Base-by-base conservation (phyloP, 2,888 invertebrate genomes). In the Merodon equestris region DNA sequence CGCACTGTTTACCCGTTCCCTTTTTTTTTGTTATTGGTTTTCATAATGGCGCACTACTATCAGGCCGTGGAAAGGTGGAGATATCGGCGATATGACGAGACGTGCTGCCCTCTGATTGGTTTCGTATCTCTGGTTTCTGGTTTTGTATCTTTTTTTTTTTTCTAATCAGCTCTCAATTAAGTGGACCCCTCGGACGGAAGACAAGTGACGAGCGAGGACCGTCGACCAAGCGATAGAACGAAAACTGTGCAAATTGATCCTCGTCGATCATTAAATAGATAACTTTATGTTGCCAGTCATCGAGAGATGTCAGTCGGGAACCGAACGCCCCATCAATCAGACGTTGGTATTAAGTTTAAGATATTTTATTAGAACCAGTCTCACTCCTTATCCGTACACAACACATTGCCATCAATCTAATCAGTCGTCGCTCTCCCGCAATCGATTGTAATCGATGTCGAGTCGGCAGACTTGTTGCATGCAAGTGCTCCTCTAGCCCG, bases 391-490 rank as follows among this genome's bases (percentile, higher is more conserved):
- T 66, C 66, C 72, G 50, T 42, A 38, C 45, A 27, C 27, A 27
- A 27, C 7, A 68, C 77, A 73, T 63, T 68, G 58, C 64, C 64
- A 79, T 79, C 74, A 56, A 74, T 70, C 68, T 79, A 79, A 79
- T 74, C 79, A 74, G 63, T 64, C 58, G 74, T 27, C 27, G 27
- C 27, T 27, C 68, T 74, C 74, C 74, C 68, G 68, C 79, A 64
- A 68, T 73, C 73, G 73, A 73, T 79, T 68, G 68, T 60, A 73
- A 73, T 79, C 77, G 27, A 67, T 79, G 73, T 76, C 73, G 73
- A 77, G n/a, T 27, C 27, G 73, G 63, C 68, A 61, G 19, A 63
- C 71, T 50, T 64, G 72, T 50, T 48, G 54, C 40, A 40, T 40
- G 27, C 27, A 27, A 27, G 27, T 27, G 27, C 2, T 27, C 27